Percentiles rank a stretch among this genome's conserved stretches.
phyloP scores from a whole-genome alignment of 2,888 invertebrate species.

The Noctua janthe region DNA sequence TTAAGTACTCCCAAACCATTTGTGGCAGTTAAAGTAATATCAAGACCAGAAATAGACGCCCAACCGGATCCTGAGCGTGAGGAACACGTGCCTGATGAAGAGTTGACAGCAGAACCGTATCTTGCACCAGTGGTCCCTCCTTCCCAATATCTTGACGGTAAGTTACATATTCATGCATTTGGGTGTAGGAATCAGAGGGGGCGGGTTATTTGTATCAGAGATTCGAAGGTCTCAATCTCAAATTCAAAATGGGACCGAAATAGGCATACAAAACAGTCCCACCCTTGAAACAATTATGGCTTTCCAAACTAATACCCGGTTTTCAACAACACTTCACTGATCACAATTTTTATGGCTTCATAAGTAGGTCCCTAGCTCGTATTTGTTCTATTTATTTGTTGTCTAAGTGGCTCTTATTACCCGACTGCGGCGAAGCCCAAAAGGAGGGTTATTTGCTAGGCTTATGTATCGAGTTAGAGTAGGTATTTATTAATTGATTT shows the following conservation, averaged over 20 bases:
- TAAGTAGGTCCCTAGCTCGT: too few species aligned
- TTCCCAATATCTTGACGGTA: slow-evolving; percentile 87
- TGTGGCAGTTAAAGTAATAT: slow-evolving; percentile 70
- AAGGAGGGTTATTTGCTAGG: too few species aligned
- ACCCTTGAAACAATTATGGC: too few species aligned
- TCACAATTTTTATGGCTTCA: too few species aligned
- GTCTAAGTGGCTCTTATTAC: neutral
- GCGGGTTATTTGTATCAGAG: neutral
- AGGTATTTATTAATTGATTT: too few species aligned
- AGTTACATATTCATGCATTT: slow-evolving; percentile 43
- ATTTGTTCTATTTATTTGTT: too few species aligned
- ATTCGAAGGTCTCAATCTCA: neutral
- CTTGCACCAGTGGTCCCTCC: slow-evolving; percentile 82
- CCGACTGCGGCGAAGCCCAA: too few species aligned
- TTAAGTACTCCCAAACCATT: slow-evolving; percentile 85
- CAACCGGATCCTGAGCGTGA: slow-evolving; percentile 39
- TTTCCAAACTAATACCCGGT: neutral
- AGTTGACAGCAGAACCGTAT: slow-evolving; percentile 81
- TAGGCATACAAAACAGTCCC: neutral
- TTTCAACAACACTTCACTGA: neutral
- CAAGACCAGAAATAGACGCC: slow-evolving; percentile 71
- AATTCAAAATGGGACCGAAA: neutral
- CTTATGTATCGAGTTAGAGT: neutral
- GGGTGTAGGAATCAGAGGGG: neutral
- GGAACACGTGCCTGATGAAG: slow-evolving; percentile 63